These are phyloP conservation scores for Lasioglossum vierecki DNA, from an alignment of 2,888 invertebrate genomes.

Conservation along the genomic window DNA sequence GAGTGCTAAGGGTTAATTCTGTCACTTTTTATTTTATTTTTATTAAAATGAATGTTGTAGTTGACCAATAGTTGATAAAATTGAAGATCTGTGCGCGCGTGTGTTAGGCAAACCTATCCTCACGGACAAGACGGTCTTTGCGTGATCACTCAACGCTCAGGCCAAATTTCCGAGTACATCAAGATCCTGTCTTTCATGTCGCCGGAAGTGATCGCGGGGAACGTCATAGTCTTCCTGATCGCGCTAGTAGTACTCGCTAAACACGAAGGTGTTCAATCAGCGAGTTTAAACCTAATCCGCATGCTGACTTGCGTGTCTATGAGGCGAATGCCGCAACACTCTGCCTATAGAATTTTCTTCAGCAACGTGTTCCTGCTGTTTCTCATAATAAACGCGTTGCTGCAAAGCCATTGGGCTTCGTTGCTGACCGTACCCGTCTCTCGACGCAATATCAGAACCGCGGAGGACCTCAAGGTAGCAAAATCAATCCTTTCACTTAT, in stretches of 20 bases:
- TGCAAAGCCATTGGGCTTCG: slow-evolving; percentile 63
- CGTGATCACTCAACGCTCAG: slow-evolving; percentile 56
- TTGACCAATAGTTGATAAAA: not conserved
- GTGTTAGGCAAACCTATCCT: slow-evolving; percentile 65
- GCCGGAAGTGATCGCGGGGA: slow-evolving; percentile 1
- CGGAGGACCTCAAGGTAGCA: slow-evolving; percentile 57
- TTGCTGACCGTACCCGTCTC: slow-evolving; percentile 57
- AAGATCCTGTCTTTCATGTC: slow-evolving; percentile 57
- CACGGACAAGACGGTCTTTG: slow-evolving; percentile 64
- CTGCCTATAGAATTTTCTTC: slow-evolving; percentile 53
- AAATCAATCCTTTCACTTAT: not conserved
- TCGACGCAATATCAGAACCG: slow-evolving; percentile 49
- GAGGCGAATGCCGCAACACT: slow-evolving; percentile 25
- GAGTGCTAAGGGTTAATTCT: not conserved
- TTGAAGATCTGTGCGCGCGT: not conserved
- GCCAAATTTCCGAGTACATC: slow-evolving; percentile 43
- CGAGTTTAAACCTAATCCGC: slow-evolving; percentile 59
- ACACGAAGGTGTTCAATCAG: slow-evolving; percentile 35
- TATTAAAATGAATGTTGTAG: not conserved
- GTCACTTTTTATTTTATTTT: not conserved
- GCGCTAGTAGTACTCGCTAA: slow-evolving; percentile 31
- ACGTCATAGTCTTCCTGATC: slow-evolving; percentile 15
- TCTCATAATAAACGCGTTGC: slow-evolving; percentile 55
- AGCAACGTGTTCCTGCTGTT: slow-evolving; percentile 45
- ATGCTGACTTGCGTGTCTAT: slow-evolving; percentile 56